These are phyloP conservation scores for Tipula helvola DNA, from an alignment of 2,888 invertebrate species.

Conservation along the genomic window DNA sequence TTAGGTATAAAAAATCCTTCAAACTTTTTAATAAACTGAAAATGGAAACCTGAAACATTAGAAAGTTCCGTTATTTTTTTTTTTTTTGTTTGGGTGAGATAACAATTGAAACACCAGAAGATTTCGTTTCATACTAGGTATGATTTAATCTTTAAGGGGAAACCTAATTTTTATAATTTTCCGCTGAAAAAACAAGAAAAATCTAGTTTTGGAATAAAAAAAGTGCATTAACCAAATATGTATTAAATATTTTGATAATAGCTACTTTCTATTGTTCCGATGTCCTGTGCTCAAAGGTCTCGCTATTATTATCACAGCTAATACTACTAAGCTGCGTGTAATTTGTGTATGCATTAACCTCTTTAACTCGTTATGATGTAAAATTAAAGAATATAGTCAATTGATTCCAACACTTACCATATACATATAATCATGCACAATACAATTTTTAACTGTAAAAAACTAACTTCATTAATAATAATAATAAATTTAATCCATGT, in stretches of 20 bases:
- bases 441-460: not conserved
- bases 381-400: not conserved
- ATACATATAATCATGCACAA: not conserved
- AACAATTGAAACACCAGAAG: too few species aligned
- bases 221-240: not conserved
- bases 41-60: too few species aligned
- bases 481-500: not conserved
- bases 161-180: too few species aligned
- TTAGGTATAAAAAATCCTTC: too few species aligned
- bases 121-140: too few species aligned
- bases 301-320: not conserved
- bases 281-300: not conserved
- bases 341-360: not conserved
- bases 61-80: too few species aligned
- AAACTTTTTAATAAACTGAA: too few species aligned
- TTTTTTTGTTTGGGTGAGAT: too few species aligned
- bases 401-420: not conserved
- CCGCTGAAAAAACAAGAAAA: not conserved
- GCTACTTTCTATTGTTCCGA: not conserved
- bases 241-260: not conserved
- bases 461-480: not conserved
- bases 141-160: too few species aligned
- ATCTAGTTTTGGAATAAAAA: not conserved
- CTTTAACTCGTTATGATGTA: not conserved
- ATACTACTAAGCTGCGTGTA: not conserved